Evolutionary conservation across 2,113 vertebrate species (phyloP).

Genomic region (Pelmatolapia mariae): DNA sequence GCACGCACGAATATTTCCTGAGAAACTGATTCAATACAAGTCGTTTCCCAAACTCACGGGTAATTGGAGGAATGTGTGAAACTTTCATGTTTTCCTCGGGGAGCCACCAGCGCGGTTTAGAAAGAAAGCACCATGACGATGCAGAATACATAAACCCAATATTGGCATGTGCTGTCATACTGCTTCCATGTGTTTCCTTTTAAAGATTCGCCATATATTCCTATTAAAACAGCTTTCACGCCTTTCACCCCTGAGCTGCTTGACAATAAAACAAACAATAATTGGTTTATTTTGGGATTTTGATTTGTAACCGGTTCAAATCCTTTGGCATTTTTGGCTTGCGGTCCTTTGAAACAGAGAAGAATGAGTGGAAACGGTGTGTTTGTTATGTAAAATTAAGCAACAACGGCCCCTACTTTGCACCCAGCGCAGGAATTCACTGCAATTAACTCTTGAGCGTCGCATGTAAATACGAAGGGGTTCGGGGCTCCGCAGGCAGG

Average conservation of each 20-base stretch:
- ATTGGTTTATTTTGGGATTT: not conserved
- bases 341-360: not conserved
- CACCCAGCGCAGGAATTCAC: constrained; percentile 65
- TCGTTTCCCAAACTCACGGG: not conserved
- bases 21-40: constrained; percentile 23
- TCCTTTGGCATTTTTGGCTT: not conserved
- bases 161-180: not conserved
- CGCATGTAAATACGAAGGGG: constrained; percentile 69
- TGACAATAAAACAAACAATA: not conserved
- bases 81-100: not conserved
- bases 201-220: not conserved
- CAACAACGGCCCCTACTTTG: constrained; percentile 53
- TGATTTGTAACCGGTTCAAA: not conserved
- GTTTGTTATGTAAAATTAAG: constrained; percentile 64
- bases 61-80: constrained; percentile 39
- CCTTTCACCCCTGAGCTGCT: not conserved
- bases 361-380: not conserved
- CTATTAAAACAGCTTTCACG: not conserved
- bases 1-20: constrained; percentile 5
- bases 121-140: not conserved
- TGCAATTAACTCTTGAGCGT: constrained; percentile 68
- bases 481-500: constrained; percentile 42
- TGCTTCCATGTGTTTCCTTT: not conserved
- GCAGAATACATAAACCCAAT: not conserved
- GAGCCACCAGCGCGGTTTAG: not conserved